Evolutionary conservation across 2,797 vertebrate genomes (phyloP), one percentile per base, ranked within the genome.

Genomic region (Poecile montanus): DNA sequence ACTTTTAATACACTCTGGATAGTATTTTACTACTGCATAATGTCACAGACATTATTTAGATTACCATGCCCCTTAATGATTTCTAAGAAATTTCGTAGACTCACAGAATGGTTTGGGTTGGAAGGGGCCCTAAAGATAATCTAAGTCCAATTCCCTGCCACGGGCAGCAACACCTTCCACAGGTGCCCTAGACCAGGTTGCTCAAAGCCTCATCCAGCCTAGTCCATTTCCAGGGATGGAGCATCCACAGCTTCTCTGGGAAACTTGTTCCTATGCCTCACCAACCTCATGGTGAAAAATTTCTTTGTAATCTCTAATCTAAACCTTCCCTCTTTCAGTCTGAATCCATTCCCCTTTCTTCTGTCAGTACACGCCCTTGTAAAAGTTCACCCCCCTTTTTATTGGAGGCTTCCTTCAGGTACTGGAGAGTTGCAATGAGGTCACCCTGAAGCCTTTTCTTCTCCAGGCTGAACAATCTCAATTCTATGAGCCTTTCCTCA

Each of bases 371-470:
- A 26, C 0, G 3, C 23, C 30, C 29, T 45, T 65, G 34, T 32
- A 29, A 25, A 47, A 15, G 4, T 21, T 47, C 6, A 42, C 6
- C 10, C 23, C 1, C 2, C 0, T 57, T 17, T 57, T 70, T 70
- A n/a, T 26, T 38, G 25, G 2, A 63, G 38, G 19, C 20, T 58
- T 8, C 29, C 10, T 58, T 45, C 29, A 45, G 44, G 32, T n/a
- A 11, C 50, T 51, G 27, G 58, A 26, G 27, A 7, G 8, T 10
- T 22, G 9, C 44, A 75, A 9, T 38, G 21, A 50, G 27, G 13
- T 57, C 16, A 63, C 12, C 10, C 17, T 21, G 14, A 73, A 47
- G 20, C 26, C 29, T 70, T 51, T 7, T 30, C 14, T 20, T 57
- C 44, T 63, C 20, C 11, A 34, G 25, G 12, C 21, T 63, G 44